Conservation (phyloP, 2,888 invertebrate species). For the Napeogenes sylphis region DNA sequence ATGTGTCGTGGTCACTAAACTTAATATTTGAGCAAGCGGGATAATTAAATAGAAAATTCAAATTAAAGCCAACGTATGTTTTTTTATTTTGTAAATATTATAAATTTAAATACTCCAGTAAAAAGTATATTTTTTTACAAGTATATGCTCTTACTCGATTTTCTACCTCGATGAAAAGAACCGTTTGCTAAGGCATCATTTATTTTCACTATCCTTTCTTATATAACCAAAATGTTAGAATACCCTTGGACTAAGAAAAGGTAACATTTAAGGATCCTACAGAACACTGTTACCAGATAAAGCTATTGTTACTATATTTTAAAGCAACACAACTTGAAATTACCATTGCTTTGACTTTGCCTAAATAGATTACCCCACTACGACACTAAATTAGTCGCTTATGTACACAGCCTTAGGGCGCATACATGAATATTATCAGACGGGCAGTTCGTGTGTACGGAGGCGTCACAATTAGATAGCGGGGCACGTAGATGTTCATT, state of each 20-base stretch:
- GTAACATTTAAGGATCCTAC: too few relatives aligned
- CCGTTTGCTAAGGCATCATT: too few relatives aligned
- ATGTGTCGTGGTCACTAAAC: constrained; percentile 1
- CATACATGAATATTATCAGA: constrained; percentile 26
- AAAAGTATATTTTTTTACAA: too few relatives aligned
- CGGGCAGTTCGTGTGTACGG: constrained; percentile 9
- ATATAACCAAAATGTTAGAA: too few relatives aligned
- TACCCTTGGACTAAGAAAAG: too few relatives aligned
- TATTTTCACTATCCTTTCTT: too few relatives aligned
- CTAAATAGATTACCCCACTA: constrained; percentile 11
- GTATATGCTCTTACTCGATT: too few relatives aligned
- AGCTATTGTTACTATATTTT: not conserved
- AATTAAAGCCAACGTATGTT: not conserved
- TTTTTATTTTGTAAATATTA: too few relatives aligned
- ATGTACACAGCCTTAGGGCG: constrained; percentile 21
- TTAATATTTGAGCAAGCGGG: constrained; percentile 1
- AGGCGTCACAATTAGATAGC: constrained; percentile 6
- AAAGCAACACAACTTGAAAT: not conserved
- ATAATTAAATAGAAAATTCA: not conserved
- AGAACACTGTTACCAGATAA: too few relatives aligned
- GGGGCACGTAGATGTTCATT: constrained; percentile 2
- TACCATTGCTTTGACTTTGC: constrained; percentile 3
- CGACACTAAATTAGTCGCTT: constrained; percentile 23
- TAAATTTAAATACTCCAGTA: too few relatives aligned
- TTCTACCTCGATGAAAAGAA: too few relatives aligned